Conservation (phyloP, 2,797 vertebrate species). For the Mergus octosetaceus region DNA sequence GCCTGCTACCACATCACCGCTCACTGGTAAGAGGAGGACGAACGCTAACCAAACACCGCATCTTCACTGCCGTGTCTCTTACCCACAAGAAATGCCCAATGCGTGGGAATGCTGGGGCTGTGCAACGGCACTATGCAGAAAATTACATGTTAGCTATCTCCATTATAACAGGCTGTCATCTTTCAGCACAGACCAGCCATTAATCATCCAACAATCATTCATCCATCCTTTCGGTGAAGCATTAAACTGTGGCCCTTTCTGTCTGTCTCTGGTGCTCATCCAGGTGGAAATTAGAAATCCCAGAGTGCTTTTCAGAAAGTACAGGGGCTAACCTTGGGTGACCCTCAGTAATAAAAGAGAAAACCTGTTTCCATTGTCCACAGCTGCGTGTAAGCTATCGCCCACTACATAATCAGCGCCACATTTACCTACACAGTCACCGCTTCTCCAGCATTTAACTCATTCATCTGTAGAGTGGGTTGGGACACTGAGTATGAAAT, state of each 20-base stretch:
- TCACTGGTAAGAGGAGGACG: neutral
- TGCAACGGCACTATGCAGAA: constrained; percentile 29
- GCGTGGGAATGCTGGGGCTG: neutral
- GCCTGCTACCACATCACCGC: neutral
- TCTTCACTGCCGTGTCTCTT: neutral
- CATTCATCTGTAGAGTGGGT: constrained; percentile 50
- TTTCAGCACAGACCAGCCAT: constrained; percentile 60
- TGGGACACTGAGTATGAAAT: constrained; percentile 54
- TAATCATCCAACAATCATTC: constrained; percentile 75
- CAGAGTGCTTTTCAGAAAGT: constrained; percentile 69
- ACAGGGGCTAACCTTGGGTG: constrained; percentile 57
- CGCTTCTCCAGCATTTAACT: constrained; percentile 34
- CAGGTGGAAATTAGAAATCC: constrained; percentile 77
- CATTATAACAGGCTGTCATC: constrained; percentile 69
- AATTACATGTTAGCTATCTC: constrained; percentile 66
- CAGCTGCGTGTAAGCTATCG: constrained; percentile 50
- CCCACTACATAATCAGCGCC: constrained; percentile 37
- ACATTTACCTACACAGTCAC: constrained; percentile 53
- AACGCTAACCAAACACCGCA: neutral
- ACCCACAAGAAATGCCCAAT: neutral
- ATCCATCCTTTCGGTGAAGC: constrained; percentile 61
- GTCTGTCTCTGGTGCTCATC: constrained; percentile 68
- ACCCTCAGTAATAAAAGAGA: constrained; percentile 64
- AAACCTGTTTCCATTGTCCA: constrained; percentile 65
- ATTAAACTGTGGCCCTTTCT: constrained; percentile 71